Percentiles rank a stretch among this genome's conserved stretches.
Conservation (phyloP, 2,888 invertebrate species). For the Phymatocera aterrima region DNA sequence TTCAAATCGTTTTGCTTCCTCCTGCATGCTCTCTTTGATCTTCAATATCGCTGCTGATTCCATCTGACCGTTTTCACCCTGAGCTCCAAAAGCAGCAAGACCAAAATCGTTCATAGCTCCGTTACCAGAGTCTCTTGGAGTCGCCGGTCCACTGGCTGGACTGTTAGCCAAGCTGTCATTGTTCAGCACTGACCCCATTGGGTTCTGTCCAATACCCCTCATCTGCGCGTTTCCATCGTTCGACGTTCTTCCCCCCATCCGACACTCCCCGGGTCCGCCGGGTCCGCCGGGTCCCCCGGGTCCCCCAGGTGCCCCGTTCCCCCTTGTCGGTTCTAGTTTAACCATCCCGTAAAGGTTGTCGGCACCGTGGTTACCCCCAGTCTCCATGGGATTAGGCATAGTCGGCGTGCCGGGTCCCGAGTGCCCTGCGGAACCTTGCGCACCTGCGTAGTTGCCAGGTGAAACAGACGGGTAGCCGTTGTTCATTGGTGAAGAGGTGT, state of each 20-base stretch:
- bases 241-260: constrained; percentile 14
- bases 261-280: background rate
- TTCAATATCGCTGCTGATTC: constrained; percentile 25
- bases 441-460: constrained; percentile 43
- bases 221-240: constrained; percentile 10
- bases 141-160: constrained; percentile 26
- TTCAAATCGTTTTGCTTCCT: constrained; percentile 34
- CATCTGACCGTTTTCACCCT: constrained; percentile 34
- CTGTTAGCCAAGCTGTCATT: constrained; percentile 31
- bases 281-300: background rate
- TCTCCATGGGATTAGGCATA: constrained; percentile 29
- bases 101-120: constrained; percentile 24
- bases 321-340: constrained; percentile 1
- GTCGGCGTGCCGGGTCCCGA: constrained; percentile 35
- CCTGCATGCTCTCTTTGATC: constrained; percentile 42
- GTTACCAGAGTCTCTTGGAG: constrained; percentile 28
- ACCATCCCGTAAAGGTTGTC: constrained; percentile 37
- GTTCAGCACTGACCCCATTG: constrained; percentile 23
- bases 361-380: constrained; percentile 24
- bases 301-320: background rate
- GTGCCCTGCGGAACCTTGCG: constrained; percentile 21
- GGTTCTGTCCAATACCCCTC: constrained; percentile 16
- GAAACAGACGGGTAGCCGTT: constrained; percentile 35
- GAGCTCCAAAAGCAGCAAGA: constrained; percentile 2
- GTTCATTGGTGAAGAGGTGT: constrained; percentile 39